These are phyloP conservation scores for Onychomys leucogaster DNA, from an alignment of 2,797 vertebrate species.

Conservation along the genomic window DNA sequence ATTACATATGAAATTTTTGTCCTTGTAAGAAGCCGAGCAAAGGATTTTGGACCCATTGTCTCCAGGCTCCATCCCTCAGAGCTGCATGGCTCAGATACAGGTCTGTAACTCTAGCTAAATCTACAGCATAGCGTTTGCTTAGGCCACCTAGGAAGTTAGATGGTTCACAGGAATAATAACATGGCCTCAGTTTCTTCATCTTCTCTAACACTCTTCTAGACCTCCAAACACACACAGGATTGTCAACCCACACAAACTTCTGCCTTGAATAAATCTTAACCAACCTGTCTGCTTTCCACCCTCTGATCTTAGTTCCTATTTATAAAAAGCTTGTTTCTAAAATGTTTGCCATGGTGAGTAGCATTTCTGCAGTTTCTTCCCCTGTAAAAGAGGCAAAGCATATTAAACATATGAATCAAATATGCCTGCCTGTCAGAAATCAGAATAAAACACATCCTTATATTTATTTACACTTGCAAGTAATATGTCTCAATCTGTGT, in stretches of 20 bases:
- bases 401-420: constrained; percentile 83
- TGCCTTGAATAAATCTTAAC: neutral
- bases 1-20: neutral
- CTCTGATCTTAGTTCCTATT: constrained; percentile 54
- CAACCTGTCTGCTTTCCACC: neutral
- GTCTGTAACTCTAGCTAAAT: neutral
- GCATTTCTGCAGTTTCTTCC: constrained; percentile 22
- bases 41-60: neutral
- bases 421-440: constrained; percentile 75
- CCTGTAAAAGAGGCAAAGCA: constrained; percentile 56
- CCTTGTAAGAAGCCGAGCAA: neutral
- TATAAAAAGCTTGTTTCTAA: constrained; percentile 59
- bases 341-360: constrained; percentile 60
- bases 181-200: neutral
- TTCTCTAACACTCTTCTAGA: neutral
- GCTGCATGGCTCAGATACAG: neutral
- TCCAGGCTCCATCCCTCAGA: neutral
- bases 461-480: constrained; percentile 81
- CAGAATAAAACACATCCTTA: constrained; percentile 71
- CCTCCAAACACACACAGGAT: neutral
- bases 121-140: neutral
- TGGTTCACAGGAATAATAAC: neutral
- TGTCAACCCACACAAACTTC: neutral
- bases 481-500: constrained; percentile 62
- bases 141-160: neutral